Evolutionary conservation across 2,888 invertebrate genomes (phyloP).

Genomic region (Philereme vetulata): DNA sequence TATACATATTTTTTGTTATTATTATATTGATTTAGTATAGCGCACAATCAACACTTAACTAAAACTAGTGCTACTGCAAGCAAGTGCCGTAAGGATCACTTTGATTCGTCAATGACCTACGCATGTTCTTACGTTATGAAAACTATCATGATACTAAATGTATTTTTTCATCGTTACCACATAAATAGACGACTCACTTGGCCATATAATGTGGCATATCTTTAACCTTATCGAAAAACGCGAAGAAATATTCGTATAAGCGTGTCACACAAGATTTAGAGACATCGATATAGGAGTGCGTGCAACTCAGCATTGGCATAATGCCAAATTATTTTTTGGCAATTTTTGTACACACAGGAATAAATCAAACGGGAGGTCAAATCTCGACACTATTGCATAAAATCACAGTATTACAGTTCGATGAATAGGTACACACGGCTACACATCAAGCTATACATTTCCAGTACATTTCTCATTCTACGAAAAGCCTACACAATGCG

Average conservation of each 20-base stretch:
- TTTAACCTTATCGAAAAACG: constrained; percentile 48
- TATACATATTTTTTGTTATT: no score
- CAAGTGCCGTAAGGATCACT: no score
- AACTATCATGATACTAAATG: no score
- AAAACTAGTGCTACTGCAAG: no score
- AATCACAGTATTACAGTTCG: constrained; percentile 44
- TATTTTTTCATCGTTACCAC: background rate
- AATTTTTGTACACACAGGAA: constrained; percentile 60
- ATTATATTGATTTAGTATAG: no score
- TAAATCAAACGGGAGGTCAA: constrained; percentile 61
- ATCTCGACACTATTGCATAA: constrained; percentile 46
- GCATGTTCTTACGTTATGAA: no score
- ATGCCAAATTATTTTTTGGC: constrained; percentile 63
- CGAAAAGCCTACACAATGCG: no score
- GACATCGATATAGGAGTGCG: constrained; percentile 27
- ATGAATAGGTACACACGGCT: constrained; percentile 7
- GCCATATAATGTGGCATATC: constrained; percentile 26
- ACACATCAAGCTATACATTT: no score
- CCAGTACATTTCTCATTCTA: no score
- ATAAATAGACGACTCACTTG: constrained; percentile 26
- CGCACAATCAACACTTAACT: no score
- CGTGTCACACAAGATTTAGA: constrained; percentile 42
- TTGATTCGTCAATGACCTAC: no score
- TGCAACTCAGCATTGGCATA: constrained; percentile 55
- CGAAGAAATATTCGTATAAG: constrained; percentile 48